Base-by-base conservation (phyloP, 2,113 vertebrate species). In the Pimephales promelas region DNA sequence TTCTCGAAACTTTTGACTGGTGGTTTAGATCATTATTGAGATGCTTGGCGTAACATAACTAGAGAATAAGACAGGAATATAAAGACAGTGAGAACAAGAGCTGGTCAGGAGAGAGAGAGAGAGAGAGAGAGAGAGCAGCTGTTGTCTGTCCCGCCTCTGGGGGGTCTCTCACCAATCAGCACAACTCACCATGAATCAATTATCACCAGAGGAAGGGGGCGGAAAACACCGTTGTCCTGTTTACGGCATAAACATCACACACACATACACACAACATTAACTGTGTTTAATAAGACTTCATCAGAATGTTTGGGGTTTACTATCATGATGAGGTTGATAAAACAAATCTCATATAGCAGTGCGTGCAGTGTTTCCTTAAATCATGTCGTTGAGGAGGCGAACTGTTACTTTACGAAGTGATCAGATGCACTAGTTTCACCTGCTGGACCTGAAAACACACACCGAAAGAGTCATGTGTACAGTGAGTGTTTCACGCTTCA, bases 131-230 rank as follows among this genome's bases (percentile, higher is more conserved):
- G 36, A 70, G 90, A 91, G 90, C 90, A 92, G 90, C 86, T 81
- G 91, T 88, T 88, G 84, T 90, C 87, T 86, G 88, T 87, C 88
- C 90, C 90, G 88, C 94, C 94, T 92, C 92, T 91, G 91, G 94
- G 94, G 93, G 93, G 92, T 93, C 93, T 95, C 93, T 94, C 94
- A 95, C 93, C 94, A 95, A 95, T 95, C 94, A 95, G 91, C 91
- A 92, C 84, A 92, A 91, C 92, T 86, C 93, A 92, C 92, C 91
- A 91, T 90, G 94, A 95, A 94, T 94, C 94, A 94, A 94, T 95
- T 94, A 95, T 94, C 94, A 94, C 93, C 94, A 91, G 92, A 93
- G 92, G 94, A 93, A 95, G 93, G 94, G 93, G 94, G 94, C 92
- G 93, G 92, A 93, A 92, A 93, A 92, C 92, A 93, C 47, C 45